Base-by-base conservation (phyloP, 2,888 invertebrate species). In the Sepioteuthis lessoniana region DNA sequence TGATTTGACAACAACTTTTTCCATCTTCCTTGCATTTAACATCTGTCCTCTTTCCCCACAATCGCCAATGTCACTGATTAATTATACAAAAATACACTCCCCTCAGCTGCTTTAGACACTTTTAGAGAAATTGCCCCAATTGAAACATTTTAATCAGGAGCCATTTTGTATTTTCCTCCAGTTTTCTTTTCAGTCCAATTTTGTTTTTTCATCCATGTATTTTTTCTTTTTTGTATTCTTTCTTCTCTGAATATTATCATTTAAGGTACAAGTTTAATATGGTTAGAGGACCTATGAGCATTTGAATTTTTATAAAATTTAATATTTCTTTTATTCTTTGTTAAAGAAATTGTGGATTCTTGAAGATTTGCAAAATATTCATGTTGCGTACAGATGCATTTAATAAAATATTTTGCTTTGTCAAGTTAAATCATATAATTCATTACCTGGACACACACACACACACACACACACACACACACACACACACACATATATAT, bases 371-470 rank as follows among this genome's bases (percentile, higher is more conserved):
- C 76, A 4, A 19, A 76, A n/a, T 76, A 76, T 76, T 55, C 2
- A 35, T 76, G 16, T 35, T 76, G n/a, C n/a, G n/a, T n/a, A 16
- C 13, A 76, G 76, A 60, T 60, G n/a, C 76, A 35, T 8, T 28
- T 28, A 31, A 60, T 60, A 16, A n/a, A 76, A 21, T 16, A 76
- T 76, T 35, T 35, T 16, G 76, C 2, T 76, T 76, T 76, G n/a
- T 76, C 76, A 76, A n/a, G 76, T 76, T 76, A 76, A 76, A 76
- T 76, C 35, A n/a, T 76, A n/a, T 76, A n/a, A 76, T n/a, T n/a
- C 76, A 76, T 13, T n/a, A n/a, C 25, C 0, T n/a, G 4, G 10
- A 35, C 35, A 76, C 10, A 35, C n/a, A 76, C n/a, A 76, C n/a
- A 31, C 10, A 13, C n/a, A 31, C 1, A 3, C 21, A 46, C 46